Base-by-base conservation (phyloP, 2,113 vertebrate species). In the Podarcis raffonei region DNA sequence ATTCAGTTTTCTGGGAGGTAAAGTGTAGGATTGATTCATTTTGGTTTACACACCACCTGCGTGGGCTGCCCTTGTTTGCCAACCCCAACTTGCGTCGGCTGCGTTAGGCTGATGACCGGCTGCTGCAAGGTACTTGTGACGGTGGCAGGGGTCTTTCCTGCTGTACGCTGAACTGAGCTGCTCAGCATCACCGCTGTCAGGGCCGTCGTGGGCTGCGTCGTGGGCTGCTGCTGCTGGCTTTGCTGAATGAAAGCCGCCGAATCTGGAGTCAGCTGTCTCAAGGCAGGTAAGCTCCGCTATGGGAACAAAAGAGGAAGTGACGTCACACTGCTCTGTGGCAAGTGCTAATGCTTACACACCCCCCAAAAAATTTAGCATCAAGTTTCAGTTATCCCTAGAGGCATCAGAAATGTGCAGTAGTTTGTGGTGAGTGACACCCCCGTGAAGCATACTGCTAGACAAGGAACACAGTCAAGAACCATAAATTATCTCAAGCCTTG, bases 261-360 rank as follows among this genome's bases (percentile, higher is more conserved):
- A 96, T 99, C 98, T 12, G 98, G 98, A 79, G 98, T 99, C 95
- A 99, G 96, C 95, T 99, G 98, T 96, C 98, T 97, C 96, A 99
- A 97, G 95, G 98, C 98, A 35, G 98, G 98, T 95, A 99, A 98
- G 96, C 98, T 99, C 97, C 98, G 98, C 99, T 99, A 95, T n/a
- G 94, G 75, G 83, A 86, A 88, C 2, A 53, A 62, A 83, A 89
- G 32, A 71, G 72, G 30, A 42, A 68, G 0, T 1, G 37, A 37
- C 8, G 7, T n/a, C 5, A 32, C 16, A 62, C 48, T 39, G 59
- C 11, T 81, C 20, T 15, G 5, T 13, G 22, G n/a, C 13, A 35
- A 72, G 9, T n/a, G n/a, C n/a, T 30, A 79, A 9, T 16, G 35
- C 23, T 27, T 22, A n/a, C 20, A 9, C 42, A 48, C 42, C 9